Conservation (phyloP, 2,888 invertebrate species). For the Drosophila buzzatii region DNA sequence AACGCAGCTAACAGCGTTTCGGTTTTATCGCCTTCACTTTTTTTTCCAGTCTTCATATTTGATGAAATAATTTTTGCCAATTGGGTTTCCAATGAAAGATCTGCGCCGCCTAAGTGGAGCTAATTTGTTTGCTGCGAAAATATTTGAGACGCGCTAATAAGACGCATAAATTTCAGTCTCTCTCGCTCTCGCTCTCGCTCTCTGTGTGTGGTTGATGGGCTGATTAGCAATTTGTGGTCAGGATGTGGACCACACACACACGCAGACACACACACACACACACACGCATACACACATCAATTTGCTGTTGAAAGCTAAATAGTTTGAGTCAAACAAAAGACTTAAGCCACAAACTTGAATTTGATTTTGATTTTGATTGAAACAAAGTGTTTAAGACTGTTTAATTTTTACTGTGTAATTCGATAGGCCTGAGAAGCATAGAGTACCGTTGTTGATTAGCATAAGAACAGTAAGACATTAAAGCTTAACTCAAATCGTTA, state of each 20-base stretch:
- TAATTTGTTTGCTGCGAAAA: conserved; percentile 79
- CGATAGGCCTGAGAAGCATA: conserved; percentile 5
- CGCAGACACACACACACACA: conserved; percentile 61
- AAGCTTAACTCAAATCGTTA: background rate
- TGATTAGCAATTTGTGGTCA: conserved; percentile 73
- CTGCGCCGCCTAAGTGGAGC: conserved; percentile 74
- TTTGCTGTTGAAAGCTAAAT: conserved; percentile 55
- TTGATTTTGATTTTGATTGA: conserved; percentile 6
- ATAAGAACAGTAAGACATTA: conserved; percentile 4
- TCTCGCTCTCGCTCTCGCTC: conserved; percentile 8
- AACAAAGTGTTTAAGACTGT: background rate
- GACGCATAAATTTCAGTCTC: conserved; percentile 62
- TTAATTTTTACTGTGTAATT: conserved; percentile 7
- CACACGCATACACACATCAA: conserved; percentile 26
- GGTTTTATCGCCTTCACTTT: conserved; percentile 46
- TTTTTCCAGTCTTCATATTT: conserved; percentile 47
- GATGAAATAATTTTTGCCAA: conserved; percentile 71
- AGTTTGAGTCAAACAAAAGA: conserved; percentile 40
- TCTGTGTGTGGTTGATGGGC: conserved; percentile 46
- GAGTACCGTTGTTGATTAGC: conserved; percentile 3
- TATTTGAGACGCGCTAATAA: conserved; percentile 73
- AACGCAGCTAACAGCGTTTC: conserved; percentile 39
- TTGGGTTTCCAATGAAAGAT: conserved; percentile 53
- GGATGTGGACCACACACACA: conserved; percentile 67
- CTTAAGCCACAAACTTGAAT: conserved; percentile 50